Evolutionary conservation across 2,113 vertebrate genomes (phyloP), one percentile per base, ranked within the genome.

Genomic region (Actinemys pallida): DNA sequence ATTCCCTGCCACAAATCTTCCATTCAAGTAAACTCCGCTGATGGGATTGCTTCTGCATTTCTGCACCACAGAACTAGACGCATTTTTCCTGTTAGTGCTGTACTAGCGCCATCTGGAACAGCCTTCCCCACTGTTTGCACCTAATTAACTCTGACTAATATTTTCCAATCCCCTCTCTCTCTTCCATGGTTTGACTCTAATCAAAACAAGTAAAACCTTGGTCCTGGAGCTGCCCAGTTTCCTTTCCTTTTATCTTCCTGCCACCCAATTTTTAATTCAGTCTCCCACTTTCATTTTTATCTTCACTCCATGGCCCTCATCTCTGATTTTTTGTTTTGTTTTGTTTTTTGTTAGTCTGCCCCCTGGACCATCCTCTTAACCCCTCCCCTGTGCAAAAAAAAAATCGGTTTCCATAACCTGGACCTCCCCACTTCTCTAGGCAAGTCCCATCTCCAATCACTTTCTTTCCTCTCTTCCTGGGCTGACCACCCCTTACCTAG

Each of bases 361-460:
- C 8, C 19, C 17, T 20, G n/a, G n/a, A 8, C n/a, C 65, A 72
- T 72, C n/a, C 19, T 22, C n/a, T n/a, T 72, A n/a, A 72, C 9
- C 65, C 19, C 62, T 5, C n/a, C 19, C n/a, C 19, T n/a, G 31
- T 31, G 45, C 45, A 45, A 6, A 45, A 45, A 45, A 65, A 65
- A 17, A 17, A n/a, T n/a, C 1, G 1, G 24, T 10, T 53, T 8
- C 22, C 25, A 1, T 78, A 16, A 19, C 45, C 80, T 76, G 49
- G 52, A 89, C 65, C 1, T 11, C 10, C 22, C 6, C 1, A 3
- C 7, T 81, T 90, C 52, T 25, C 2, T 5, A 42, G 27, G 3
- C 20, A 10, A 10, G 1, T 50, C 1, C 1, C 39, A 8, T 31
- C 53, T 81, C 4, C 45, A 1, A 1, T 29, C 56, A 19, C 0